Evolutionary conservation across 2,113 vertebrate genomes (phyloP).

Genomic region (Platanista minor): DNA sequence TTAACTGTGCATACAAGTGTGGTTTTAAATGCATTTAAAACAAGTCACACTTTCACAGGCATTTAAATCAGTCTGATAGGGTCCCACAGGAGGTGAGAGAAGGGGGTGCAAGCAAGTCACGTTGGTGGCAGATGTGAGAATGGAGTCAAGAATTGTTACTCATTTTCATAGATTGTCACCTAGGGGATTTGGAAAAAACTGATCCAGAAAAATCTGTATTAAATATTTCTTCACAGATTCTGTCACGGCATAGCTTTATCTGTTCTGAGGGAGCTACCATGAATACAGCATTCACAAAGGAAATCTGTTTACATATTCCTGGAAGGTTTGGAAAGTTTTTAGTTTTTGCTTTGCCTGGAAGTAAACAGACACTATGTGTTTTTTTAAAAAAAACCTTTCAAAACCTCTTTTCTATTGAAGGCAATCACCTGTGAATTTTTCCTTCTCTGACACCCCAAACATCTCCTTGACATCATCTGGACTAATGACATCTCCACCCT

Average conservation of each 20-base stretch:
- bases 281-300: not conserved
- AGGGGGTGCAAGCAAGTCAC: not conserved
- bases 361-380: not conserved
- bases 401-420: not conserved
- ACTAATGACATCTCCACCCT: not conserved
- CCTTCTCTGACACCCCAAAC: not conserved
- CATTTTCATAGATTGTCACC: not conserved
- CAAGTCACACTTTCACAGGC: slow-evolving; percentile 25
- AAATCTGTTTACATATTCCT: not conserved
- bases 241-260: not conserved
- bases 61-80: slow-evolving; percentile 6
- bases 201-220: not conserved
- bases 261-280: not conserved
- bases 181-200: not conserved
- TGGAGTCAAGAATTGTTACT: not conserved
- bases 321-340: not conserved
- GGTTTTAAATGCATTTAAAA: slow-evolving; percentile 42
- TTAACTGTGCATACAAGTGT: slow-evolving; percentile 36
- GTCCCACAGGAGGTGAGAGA: not conserved
- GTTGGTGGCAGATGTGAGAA: not conserved
- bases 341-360: not conserved
- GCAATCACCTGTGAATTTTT: not conserved
- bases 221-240: not conserved
- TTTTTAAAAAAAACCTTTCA: not conserved
- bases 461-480: not conserved